A percentile compares a stretch with the other conserved stretches of the same genome.
Evolutionary conservation across 2,113 vertebrate species (phyloP).

Genomic region (Carassius carassius): DNA sequence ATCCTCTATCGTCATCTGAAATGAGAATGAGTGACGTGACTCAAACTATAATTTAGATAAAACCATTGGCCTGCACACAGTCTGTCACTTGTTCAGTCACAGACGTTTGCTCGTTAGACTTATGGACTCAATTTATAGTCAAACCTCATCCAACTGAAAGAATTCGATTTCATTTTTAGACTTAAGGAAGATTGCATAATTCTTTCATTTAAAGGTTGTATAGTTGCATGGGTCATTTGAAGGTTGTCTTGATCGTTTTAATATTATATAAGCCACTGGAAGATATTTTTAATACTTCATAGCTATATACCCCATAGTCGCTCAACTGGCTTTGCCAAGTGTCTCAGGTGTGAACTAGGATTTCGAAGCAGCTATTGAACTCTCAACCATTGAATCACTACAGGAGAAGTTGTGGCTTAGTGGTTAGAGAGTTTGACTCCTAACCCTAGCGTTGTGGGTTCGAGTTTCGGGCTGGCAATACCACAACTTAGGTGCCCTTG

Average conservation of each 20-base stretch:
- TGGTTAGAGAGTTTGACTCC: too few species aligned
- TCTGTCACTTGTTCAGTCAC: constrained; percentile 27
- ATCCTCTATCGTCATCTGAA: constrained; percentile 23
- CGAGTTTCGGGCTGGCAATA: too few species aligned
- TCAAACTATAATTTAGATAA: constrained; percentile 36
- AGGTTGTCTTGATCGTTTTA: background rate
- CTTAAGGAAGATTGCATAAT: constrained; percentile 5
- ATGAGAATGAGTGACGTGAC: constrained; percentile 24
- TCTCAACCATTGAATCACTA: background rate
- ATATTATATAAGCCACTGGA: constrained; percentile 13
- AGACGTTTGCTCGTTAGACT: constrained; percentile 33
- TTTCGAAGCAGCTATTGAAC: background rate
- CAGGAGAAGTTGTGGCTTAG: too few species aligned
- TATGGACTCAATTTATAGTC: constrained; percentile 32
- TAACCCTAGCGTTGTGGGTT: too few species aligned
- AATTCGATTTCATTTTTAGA: constrained; percentile 7
- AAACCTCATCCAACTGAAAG: background rate
- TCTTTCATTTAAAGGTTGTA: background rate
- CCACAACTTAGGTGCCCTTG: too few species aligned
- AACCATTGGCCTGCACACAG: constrained; percentile 9
- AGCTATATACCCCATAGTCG: background rate
- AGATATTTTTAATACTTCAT: background rate
- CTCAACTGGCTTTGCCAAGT: background rate
- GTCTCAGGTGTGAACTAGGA: background rate
- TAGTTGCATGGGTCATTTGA: background rate